phyloP scores from a whole-genome alignment of 2,113 vertebrate species.

The Vanacampus margaritifer region DNA sequence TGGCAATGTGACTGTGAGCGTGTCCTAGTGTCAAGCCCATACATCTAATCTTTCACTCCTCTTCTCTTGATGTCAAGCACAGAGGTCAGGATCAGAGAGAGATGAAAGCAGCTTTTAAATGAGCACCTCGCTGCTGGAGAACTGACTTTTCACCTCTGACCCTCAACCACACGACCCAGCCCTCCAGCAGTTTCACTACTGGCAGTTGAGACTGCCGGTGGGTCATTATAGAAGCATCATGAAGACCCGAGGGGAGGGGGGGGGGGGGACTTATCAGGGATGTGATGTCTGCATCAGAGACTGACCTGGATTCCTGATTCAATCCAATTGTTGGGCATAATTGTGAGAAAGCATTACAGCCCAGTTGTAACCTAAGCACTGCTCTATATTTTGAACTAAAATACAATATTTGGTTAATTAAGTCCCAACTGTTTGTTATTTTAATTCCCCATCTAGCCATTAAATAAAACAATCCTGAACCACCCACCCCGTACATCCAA shows the following conservation, averaged over 20 bases:
- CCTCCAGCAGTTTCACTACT: constrained; percentile 33
- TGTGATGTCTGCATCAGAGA: background rate
- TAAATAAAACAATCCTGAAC: too few relatives aligned
- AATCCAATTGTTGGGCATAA: too few relatives aligned
- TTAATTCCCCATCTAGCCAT: too few relatives aligned
- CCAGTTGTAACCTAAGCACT: too few relatives aligned
- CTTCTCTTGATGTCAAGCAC: constrained; percentile 46
- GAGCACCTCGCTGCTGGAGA: constrained; percentile 35
- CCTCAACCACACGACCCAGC: constrained; percentile 16
- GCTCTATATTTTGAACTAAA: too few relatives aligned
- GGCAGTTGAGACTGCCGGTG: constrained; percentile 15
- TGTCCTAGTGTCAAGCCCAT: background rate
- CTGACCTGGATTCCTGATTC: background rate
- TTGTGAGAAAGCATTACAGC: too few relatives aligned
- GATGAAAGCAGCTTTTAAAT: constrained; percentile 50
- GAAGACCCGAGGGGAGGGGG: constrained; percentile 3
- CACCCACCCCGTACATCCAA: too few relatives aligned
- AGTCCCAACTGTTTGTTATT: too few relatives aligned
- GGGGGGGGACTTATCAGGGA: background rate
- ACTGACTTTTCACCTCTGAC: constrained; percentile 44
- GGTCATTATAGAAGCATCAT: background rate
- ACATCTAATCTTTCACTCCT: constrained; percentile 4
- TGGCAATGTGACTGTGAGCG: background rate
- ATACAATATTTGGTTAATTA: too few relatives aligned
- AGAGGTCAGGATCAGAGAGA: constrained; percentile 53